phyloP scores from a whole-genome alignment of 1,140 invertebrate genomes.

The Orussus abietinus region DNA sequence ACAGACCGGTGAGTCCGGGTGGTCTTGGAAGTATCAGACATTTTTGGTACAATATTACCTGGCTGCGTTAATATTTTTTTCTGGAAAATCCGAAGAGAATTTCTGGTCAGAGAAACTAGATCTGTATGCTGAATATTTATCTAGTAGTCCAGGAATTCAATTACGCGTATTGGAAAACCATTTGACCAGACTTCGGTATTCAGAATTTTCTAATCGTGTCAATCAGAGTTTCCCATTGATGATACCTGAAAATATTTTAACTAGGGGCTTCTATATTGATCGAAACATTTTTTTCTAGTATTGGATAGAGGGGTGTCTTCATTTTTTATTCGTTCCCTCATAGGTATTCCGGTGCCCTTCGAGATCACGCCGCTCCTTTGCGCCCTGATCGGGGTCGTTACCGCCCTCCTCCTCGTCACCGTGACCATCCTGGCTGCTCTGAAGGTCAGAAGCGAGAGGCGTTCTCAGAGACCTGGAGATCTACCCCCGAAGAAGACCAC shows the following conservation, averaged over 20 bases:
- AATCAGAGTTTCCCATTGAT: no score
- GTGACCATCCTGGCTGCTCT: slow-evolving; percentile 68
- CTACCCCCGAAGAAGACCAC: slow-evolving; percentile 66
- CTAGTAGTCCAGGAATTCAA: no score
- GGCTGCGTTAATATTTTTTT: no score
- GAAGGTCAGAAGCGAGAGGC: slow-evolving; percentile 58
- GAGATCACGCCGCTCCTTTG: slow-evolving; percentile 73
- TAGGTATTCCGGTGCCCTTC: slow-evolving; percentile 60
- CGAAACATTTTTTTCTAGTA: not conserved
- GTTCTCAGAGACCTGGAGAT: slow-evolving; percentile 60
- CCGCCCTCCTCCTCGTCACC: slow-evolving; percentile 65
- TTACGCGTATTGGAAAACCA: no score
- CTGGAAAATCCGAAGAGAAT: not conserved
- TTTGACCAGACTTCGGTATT: no score
- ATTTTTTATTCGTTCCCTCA: no score
- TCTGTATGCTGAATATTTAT: no score
- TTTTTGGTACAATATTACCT: not conserved
- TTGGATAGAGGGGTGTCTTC: not conserved
- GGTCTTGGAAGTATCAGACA: not conserved
- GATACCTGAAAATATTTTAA: no score
- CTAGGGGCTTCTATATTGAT: no score
- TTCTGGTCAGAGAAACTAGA: not conserved
- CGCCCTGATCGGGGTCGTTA: slow-evolving; percentile 68
- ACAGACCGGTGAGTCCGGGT: slow-evolving; percentile 65
- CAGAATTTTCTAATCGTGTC: no score